Conservation (phyloP, 1,140 invertebrate species). For the Chironomus tepperi region DNA sequence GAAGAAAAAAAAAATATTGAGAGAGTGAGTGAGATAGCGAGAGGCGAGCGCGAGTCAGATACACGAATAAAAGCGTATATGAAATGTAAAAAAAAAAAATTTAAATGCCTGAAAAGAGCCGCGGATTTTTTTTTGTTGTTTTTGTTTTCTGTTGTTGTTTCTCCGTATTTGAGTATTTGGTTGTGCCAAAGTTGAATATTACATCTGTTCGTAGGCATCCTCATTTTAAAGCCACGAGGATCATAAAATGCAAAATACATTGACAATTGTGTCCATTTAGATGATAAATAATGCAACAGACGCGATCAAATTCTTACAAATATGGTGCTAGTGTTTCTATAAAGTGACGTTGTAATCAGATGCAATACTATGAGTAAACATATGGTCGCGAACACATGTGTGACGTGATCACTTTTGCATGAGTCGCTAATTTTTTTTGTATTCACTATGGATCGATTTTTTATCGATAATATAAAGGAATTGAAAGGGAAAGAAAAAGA, state of each 20-base stretch:
- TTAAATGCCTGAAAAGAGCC: slow-evolving; percentile 5
- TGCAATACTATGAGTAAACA: background rate
- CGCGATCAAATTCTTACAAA: slow-evolving; percentile 11
- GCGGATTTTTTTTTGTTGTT: slow-evolving; percentile 16
- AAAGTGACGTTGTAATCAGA: slow-evolving; percentile 17
- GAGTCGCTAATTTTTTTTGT: background rate
- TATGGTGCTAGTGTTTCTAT: background rate
- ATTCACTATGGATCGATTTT: too few relatives aligned
- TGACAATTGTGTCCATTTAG: background rate
- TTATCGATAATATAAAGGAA: too few relatives aligned
- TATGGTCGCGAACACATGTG: slow-evolving; percentile 15
- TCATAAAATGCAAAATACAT: background rate
- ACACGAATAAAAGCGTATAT: background rate
- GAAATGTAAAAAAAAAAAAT: background rate
- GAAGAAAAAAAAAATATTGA: background rate
- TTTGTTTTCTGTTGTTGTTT: slow-evolving; percentile 18
- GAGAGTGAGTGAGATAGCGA: background rate
- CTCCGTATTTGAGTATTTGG: background rate
- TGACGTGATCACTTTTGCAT: slow-evolving; percentile 6
- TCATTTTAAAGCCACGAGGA: background rate
- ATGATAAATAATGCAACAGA: slow-evolving; percentile 9
- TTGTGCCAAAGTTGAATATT: slow-evolving; percentile 3
- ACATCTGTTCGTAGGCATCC: slow-evolving; percentile 19
- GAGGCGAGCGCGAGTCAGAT: background rate
- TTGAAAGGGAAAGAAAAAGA: background rate